phyloP scores from a whole-genome alignment of 2,797 vertebrate genomes.

The Oryzias sinensis region DNA sequence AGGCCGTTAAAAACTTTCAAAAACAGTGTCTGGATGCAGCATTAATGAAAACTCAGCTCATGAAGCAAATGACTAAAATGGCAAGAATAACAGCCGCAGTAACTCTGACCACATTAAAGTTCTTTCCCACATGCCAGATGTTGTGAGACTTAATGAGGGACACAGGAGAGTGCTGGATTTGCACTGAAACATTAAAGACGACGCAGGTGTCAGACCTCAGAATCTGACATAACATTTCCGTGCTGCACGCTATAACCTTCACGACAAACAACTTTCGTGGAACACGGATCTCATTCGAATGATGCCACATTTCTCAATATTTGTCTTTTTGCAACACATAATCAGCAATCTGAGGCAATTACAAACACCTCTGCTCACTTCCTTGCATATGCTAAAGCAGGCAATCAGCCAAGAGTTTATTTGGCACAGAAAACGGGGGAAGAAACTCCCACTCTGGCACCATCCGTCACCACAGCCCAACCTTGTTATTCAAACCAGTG shows the following conservation, averaged over 20 bases:
- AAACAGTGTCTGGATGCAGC: constrained; percentile 55
- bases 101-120: constrained; percentile 77
- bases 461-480: constrained; percentile 77
- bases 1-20: constrained; percentile 71
- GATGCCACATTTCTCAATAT: constrained; percentile 61
- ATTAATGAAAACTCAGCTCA: constrained; percentile 66
- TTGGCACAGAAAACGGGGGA: constrained; percentile 63
- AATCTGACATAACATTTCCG: constrained; percentile 15
- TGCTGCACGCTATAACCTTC: constrained; percentile 2
- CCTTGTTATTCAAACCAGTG: constrained; percentile 74
- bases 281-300: constrained; percentile 19
- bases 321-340: constrained; percentile 57
- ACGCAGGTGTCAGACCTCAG: constrained; percentile 68
- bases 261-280: constrained; percentile 23
- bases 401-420: constrained; percentile 77
- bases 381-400: constrained; percentile 73
- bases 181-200: constrained; percentile 65
- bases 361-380: constrained; percentile 70
- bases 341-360: constrained; percentile 68
- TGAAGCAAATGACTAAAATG: constrained; percentile 73
- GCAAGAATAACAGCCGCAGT: constrained; percentile 71
- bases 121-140: constrained; percentile 69
- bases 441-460: constrained; percentile 72
- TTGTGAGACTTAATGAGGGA: constrained; percentile 76
- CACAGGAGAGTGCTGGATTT: constrained; percentile 69